Evolutionary conservation across 2,113 vertebrate genomes (phyloP), one percentile per base, ranked within the genome.

Genomic region (Malaclemys terrapin): DNA sequence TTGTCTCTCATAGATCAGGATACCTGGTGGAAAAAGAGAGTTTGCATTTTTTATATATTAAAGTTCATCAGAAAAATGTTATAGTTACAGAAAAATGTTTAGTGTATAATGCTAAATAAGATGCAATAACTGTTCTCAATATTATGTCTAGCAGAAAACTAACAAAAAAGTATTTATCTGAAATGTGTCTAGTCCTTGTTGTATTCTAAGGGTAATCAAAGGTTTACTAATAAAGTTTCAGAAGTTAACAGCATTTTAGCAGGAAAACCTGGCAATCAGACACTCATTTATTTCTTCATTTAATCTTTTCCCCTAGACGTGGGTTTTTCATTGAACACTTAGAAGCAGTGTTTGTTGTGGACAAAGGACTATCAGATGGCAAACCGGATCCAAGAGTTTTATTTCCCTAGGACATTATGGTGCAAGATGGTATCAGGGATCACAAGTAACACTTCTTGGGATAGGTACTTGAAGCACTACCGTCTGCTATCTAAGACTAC

Each of bases 181-280:
- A 85, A 93, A 57, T 3, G 2, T 76, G 20, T 80, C 49, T 0
- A 0, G 38, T 53, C 11, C 53, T 82, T 72, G 8, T 49, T 78
- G 35, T 80, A 38, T 86, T 91, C 87, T 14, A 93, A 80, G 4
- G 86, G 24, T 8, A 25, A 81, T 79, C 94, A 89, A 94, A 94
- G 75, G 16, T 80, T 94, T 95, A 82, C 52, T 80, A 82, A 10
- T 22, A 27, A 2, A 24, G 90, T 52, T 3, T 82, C 56, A 57
- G 79, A 89, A 95, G 82, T 52, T 57, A 94, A 49, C 5, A 94
- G 42, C 3, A 14, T 3, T 85, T 3, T 65, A 65, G 62, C 7
- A 83, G 38, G 35, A 92, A 6, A 92, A 88, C 86, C 75, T 50
- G 38, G 4, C 52, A 79, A 82, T 92, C 56, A 45, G 79, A 6